Base-by-base conservation (phyloP, 2,113 vertebrate genomes). In the Nothoprocta pentlandii region DNA sequence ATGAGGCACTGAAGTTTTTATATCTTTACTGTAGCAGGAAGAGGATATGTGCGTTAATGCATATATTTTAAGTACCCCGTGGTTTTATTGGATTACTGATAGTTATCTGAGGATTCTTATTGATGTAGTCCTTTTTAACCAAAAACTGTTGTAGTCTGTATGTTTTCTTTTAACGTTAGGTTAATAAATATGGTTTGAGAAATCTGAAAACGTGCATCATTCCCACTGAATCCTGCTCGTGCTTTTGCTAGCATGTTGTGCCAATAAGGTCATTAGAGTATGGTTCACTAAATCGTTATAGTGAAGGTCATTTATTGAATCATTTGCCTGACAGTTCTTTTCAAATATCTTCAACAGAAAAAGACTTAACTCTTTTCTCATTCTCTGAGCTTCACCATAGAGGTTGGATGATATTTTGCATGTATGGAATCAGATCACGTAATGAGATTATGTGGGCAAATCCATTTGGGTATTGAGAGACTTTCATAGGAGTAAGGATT, bases 181-280 rank as follows among this genome's bases (percentile, higher is more conserved):
- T 39, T 53, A 6, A 81, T 91, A 21, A 14, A 77, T 82, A 61
- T 16, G 26, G 7, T 26, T 36, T 88, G 80, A 84, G 41, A 75
- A 86, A 59, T 67, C 10, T 39, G 54, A 54, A 56, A 1, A 0
- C 41, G 22, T 34, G 46, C 56, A 84, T 89, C 36, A 5, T 74
- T 46, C 12, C 26, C 26, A 67, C 39, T 30, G 42, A 19, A 46
- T 41, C 41, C 11, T 42, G 42, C 23, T 14, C 84, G 61, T 5
- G 2, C 32, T 93, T 92, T 20, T 66, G 36, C 58, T 68, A 41
- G 77, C 1, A 0, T 61, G 34, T 76, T 66, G 32, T 92, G 84
- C 80, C 89, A 94, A 8, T 36, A 13, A 53, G 22, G 69, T 89
- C 74, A 73, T 92, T 94, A 87, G 67, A 36, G 81, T 42, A 44